Conservation (phyloP, 2,888 invertebrate species). For the Chrysolina oricalcia region DNA sequence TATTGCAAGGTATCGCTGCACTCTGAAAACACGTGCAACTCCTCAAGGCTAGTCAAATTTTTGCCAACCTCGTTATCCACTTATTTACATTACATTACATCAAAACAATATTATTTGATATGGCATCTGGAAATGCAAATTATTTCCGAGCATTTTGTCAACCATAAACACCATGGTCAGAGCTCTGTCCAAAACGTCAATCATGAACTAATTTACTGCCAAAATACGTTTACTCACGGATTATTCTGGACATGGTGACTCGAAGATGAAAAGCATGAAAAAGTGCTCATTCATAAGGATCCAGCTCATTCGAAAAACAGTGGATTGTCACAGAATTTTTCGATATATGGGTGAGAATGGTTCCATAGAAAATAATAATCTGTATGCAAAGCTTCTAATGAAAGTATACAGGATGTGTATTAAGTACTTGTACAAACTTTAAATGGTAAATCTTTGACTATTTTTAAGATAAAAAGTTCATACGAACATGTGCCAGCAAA, state of each 20-base stretch:
- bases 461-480: too few relatives aligned
- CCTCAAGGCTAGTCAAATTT: not conserved
- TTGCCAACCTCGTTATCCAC: not conserved
- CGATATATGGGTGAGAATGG: too few relatives aligned
- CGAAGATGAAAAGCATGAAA: not conserved
- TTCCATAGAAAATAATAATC: too few relatives aligned
- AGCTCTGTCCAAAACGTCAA: slow-evolving; percentile 14
- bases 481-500: too few relatives aligned
- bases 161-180: not conserved
- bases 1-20: not conserved
- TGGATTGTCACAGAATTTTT: not conserved
- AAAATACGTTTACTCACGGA: slow-evolving; percentile 14
- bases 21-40: not conserved
- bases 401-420: too few relatives aligned
- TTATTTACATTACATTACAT: not conserved
- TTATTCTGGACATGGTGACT: not conserved
- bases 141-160: slow-evolving; percentile 1
- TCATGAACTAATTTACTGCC: slow-evolving; percentile 17
- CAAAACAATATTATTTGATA: slow-evolving; percentile 8
- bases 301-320: not conserved
- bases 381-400: too few relatives aligned
- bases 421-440: too few relatives aligned
- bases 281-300: not conserved
- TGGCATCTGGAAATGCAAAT: slow-evolving; percentile 15
- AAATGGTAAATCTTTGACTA: too few relatives aligned